phyloP scores from a whole-genome alignment of 2,797 vertebrate genomes.

The Acanthopagrus latus region DNA sequence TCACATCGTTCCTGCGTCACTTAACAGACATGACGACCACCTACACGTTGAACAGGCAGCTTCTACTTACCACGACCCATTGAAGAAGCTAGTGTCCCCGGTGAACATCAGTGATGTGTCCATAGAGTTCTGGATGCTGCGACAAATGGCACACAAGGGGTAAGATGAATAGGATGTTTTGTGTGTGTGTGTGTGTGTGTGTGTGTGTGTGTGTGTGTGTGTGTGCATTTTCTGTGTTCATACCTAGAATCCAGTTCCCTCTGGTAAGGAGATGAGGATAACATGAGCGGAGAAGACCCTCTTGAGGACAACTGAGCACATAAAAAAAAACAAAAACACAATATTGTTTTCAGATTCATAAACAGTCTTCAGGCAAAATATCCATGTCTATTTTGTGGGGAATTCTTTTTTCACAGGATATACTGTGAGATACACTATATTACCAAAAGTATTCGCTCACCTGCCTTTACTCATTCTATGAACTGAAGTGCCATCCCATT shows the following conservation, averaged over 20 bases:
- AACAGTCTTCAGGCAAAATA: not conserved
- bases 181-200: not conserved
- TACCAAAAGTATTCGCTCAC: too few relatives aligned
- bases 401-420: not conserved
- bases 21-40: not conserved
- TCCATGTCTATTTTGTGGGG: not conserved
- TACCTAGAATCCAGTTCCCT: constrained; percentile 91
- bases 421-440: too few relatives aligned
- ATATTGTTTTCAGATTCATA: not conserved
- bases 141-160: constrained; percentile 35
- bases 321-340: constrained; percentile 9
- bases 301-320: constrained; percentile 85
- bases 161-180: not conserved
- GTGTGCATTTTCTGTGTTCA: not conserved
- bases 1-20: not conserved
- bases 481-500: too few relatives aligned
- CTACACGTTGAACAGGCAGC: not conserved
- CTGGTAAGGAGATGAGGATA: constrained; percentile 84
- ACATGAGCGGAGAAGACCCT: constrained; percentile 83
- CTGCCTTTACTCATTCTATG: too few relatives aligned
- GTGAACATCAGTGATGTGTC: constrained; percentile 74
- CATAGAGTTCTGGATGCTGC: constrained; percentile 73
- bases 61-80: constrained; percentile 78
- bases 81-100: constrained; percentile 72
- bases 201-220: not conserved